Percentiles rank a stretch among this genome's conserved stretches.
phyloP scores from a whole-genome alignment of 2,797 vertebrate species.

The Kryptopterus vitreolus region DNA sequence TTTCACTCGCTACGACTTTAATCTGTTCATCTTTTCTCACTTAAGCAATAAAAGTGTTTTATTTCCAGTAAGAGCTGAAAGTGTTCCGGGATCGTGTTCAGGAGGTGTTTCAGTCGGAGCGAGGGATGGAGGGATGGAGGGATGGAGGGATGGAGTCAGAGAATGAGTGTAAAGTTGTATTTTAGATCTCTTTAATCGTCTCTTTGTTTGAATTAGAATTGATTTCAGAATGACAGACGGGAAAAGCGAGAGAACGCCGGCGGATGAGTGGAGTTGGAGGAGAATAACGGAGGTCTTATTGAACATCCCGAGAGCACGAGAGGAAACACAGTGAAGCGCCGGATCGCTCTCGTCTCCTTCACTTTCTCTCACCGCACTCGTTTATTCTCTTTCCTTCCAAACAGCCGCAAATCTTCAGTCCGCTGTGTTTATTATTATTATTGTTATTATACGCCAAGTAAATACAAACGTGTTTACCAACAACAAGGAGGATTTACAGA shows the following conservation, averaged over 20 bases:
- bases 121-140: not conserved
- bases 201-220: conserved; percentile 26
- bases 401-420: not conserved
- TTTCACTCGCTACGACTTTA: too few species aligned
- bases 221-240: not conserved
- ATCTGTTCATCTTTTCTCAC: conserved; percentile 5
- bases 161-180: conserved; percentile 10
- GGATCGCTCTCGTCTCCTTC: too few species aligned
- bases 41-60: not conserved
- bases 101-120: not conserved
- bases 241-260: not conserved
- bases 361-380: not conserved
- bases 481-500: too few species aligned
- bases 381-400: not conserved
- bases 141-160: not conserved
- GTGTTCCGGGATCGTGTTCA: conserved; percentile 4
- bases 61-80: conserved; percentile 7
- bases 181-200: not conserved
- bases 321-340: not conserved
- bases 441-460: too few species aligned
- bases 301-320: conserved; percentile 20
- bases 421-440: not conserved
- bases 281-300: not conserved
- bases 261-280: not conserved
- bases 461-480: too few species aligned